Evolutionary conservation across 2,888 invertebrate species (phyloP), one percentile per base, ranked within the genome.

Genomic region (Polietes domitor): DNA sequence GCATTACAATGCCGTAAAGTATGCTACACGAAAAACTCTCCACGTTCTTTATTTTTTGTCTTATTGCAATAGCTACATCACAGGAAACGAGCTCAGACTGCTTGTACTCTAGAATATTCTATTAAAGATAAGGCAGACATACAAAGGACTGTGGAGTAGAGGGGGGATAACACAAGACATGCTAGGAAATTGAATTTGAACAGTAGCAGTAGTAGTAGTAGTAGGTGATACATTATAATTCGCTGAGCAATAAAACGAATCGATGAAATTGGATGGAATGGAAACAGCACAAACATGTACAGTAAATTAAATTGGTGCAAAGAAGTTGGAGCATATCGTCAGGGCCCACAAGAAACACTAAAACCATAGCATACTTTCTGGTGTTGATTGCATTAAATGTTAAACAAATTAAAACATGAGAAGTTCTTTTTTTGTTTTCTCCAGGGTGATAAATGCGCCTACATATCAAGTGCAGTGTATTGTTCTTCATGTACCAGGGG

Each of bases 141-240:
- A 24, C 58, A 47, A 41, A 26, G 47, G 58, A 77, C 10, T 19
- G 61, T 61, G 55, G 61, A 72, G 73, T 55, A 72, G 72, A 50
- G 21, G 10, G 21, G 21, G 1, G 53, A 21, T 1, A 58, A 4
- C 4, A 50, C 71, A 76, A 77, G 72, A 68, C 76, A 79, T 79
- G 79, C 72, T 80, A 76, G 83, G 79, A 83, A 83, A 83, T 83
- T 76, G 79, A 80, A 83, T 80, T 83, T 80, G 21, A 65, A 43
- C 68, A 76, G n/a, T n/a, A n/a, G n/a, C n/a, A n/a, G n/a, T n/a
- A n/a, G n/a, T n/a, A n/a, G n/a, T n/a, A n/a, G n/a, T n/a, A 47
- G 72, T 76, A 26, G 79, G 47, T 76, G 65, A 83, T 83, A 83
- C 76, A 77, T 80, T 77, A 80, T 77, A 68, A 73, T 77, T 50